Percentiles rank a stretch among this genome's conserved stretches.
Evolutionary conservation across 92 coral and sea anemone genomes (phyloP).

Genomic region (Porites evermanni): DNA sequence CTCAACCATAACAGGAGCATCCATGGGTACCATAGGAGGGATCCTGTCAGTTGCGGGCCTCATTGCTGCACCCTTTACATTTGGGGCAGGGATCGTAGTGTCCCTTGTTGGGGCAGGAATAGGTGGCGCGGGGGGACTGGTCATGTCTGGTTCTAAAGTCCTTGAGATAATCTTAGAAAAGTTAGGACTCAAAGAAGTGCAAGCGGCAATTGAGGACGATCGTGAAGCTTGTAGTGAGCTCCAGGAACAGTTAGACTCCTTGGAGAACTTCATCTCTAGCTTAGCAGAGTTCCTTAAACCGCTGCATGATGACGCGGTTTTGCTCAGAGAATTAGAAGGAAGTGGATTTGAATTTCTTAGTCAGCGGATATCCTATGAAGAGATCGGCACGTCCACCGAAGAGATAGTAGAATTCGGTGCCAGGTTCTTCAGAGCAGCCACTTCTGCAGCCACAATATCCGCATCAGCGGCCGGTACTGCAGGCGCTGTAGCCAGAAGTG

Average conservation of each 20-base stretch:
- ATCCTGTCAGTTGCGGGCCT: constrained; percentile 53
- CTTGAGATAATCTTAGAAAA: constrained; percentile 44
- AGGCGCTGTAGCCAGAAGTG: constrained; percentile 37
- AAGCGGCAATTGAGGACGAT: constrained; percentile 47
- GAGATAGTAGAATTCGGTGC: constrained; percentile 52
- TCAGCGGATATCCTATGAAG: not conserved
- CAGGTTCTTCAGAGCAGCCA: constrained; percentile 25
- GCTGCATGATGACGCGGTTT: constrained; percentile 33
- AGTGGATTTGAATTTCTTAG: constrained; percentile 33
- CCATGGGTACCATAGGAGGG: constrained; percentile 52
- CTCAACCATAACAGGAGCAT: constrained; percentile 48
- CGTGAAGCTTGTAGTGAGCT: constrained; percentile 29
- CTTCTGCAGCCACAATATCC: constrained; percentile 33
- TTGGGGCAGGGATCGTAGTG: constrained; percentile 59
- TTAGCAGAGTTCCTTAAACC: constrained; percentile 34
- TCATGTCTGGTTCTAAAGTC: constrained; percentile 53
- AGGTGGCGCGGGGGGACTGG: constrained; percentile 70
- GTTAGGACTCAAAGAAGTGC: constrained; percentile 47
- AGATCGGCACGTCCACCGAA: constrained; percentile 31
- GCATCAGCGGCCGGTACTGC: constrained; percentile 50
- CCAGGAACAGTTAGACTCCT: constrained; percentile 6
- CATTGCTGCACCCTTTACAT: constrained; percentile 59
- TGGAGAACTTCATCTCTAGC: constrained; percentile 15
- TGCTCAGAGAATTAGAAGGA: constrained; percentile 46
- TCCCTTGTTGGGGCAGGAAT: constrained; percentile 67